Conservation (phyloP, 2,113 vertebrate species). For the Prionailurus bengalensis region DNA sequence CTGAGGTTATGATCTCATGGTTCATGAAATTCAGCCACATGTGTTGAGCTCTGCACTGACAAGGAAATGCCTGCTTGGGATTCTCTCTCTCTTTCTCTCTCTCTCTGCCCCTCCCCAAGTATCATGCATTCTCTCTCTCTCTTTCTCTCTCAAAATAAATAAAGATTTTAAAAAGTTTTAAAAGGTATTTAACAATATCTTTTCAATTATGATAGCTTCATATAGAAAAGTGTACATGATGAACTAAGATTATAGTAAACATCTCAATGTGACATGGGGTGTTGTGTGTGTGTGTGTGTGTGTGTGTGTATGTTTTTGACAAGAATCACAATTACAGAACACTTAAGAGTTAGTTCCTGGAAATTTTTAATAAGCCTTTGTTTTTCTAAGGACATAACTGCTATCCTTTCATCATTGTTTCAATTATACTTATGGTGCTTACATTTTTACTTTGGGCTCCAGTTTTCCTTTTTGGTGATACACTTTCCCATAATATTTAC, state of each 20-base stretch:
- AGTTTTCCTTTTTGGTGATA: background rate
- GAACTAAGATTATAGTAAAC: background rate
- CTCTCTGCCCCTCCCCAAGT: too few species aligned
- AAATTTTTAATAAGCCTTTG: background rate
- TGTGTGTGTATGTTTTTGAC: background rate
- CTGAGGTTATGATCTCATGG: too few species aligned
- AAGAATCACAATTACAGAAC: background rate
- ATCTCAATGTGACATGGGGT: background rate
- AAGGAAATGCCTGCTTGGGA: too few species aligned
- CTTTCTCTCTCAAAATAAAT: too few species aligned
- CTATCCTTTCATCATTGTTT: background rate
- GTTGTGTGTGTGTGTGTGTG: background rate
- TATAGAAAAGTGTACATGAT: background rate
- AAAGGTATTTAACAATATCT: background rate
- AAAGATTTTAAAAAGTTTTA: too few species aligned
- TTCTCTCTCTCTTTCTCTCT: too few species aligned
- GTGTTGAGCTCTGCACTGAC: too few species aligned
- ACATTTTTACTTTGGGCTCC: background rate
- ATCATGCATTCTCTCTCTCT: too few species aligned
- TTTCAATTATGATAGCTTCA: background rate
- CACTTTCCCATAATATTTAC: background rate
- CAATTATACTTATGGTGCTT: background rate
- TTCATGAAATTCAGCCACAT: too few species aligned
- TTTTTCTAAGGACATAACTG: background rate
- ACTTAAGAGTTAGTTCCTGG: slow-evolving; percentile 33